Percentiles rank a stretch among this genome's conserved stretches.
These are phyloP conservation scores for Caiman crocodilus DNA, from an alignment of 2,797 vertebrate genomes.

Conservation along the genomic window DNA sequence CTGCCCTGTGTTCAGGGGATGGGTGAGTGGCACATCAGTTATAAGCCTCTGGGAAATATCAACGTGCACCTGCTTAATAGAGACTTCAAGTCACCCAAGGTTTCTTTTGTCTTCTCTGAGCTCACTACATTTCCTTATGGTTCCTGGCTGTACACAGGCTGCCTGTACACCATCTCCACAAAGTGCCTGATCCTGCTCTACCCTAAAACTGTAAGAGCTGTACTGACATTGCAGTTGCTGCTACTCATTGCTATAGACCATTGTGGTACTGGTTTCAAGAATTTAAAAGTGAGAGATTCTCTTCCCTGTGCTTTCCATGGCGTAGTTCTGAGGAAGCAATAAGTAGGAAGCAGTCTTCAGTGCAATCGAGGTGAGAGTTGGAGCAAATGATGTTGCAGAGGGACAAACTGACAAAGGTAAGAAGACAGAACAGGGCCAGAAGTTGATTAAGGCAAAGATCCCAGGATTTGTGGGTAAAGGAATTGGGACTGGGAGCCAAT, in stretches of 20 bases:
- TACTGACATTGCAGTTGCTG: not conserved
- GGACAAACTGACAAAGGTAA: not conserved
- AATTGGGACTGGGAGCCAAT: not conserved
- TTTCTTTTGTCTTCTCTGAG: not conserved
- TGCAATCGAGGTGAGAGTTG: not conserved
- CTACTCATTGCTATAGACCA: not conserved
- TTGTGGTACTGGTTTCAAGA: not conserved
- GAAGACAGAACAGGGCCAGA: not conserved
- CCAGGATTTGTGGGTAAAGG: too few species aligned
- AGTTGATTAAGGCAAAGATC: not conserved
- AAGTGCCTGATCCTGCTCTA: rapidly evolving
- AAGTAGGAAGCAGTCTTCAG: not conserved
- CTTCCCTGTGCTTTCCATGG: not conserved
- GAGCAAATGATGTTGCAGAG: rapidly evolving
- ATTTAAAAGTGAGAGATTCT: not conserved
- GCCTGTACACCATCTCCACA: rapidly evolving
- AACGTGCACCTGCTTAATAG: not conserved
- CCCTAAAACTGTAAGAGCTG: not conserved
- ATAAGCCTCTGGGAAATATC: not conserved
- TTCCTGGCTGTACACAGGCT: not conserved
- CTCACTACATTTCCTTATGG: not conserved
- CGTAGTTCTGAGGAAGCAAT: not conserved
- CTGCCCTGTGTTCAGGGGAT: too few species aligned
- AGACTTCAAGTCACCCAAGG: not conserved
- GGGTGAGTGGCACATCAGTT: not conserved